These are phyloP conservation scores for Trichechus manatus DNA, from an alignment of 2,113 vertebrate genomes.

Conservation along the genomic window DNA sequence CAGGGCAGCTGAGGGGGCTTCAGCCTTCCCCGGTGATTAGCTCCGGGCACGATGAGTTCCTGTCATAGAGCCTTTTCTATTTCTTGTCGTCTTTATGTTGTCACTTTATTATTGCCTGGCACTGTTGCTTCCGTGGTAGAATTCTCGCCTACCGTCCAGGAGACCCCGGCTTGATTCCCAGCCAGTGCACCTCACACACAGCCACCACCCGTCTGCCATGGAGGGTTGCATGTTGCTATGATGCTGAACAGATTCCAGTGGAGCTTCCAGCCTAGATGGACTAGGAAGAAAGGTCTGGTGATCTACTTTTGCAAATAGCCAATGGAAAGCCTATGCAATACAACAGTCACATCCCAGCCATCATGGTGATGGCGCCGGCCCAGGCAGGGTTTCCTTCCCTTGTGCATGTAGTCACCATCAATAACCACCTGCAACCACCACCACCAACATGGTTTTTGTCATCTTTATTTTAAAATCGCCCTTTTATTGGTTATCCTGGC, in stretches of 20 bases:
- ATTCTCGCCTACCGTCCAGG: background rate
- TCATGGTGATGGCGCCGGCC: background rate
- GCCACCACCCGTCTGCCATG: background rate
- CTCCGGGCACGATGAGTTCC: background rate
- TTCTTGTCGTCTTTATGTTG: constrained; percentile 48
- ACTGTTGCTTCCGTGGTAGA: background rate
- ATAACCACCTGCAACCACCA: background rate
- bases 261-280: background rate
- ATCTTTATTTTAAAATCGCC: background rate
- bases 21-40: background rate
- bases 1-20: background rate
- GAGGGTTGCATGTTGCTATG: background rate
- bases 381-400: background rate
- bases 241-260: background rate
- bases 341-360: background rate
- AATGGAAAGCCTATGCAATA: background rate
- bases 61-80: background rate
- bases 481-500: constrained; percentile 60
- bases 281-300: background rate
- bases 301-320: background rate
- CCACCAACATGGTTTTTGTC: background rate
- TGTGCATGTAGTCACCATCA: background rate
- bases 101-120: constrained; percentile 63
- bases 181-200: background rate
- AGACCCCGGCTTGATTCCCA: background rate